Evolutionary conservation across 2,888 invertebrate genomes (phyloP).

Genomic region (Rhogogaster chlorosoma): DNA sequence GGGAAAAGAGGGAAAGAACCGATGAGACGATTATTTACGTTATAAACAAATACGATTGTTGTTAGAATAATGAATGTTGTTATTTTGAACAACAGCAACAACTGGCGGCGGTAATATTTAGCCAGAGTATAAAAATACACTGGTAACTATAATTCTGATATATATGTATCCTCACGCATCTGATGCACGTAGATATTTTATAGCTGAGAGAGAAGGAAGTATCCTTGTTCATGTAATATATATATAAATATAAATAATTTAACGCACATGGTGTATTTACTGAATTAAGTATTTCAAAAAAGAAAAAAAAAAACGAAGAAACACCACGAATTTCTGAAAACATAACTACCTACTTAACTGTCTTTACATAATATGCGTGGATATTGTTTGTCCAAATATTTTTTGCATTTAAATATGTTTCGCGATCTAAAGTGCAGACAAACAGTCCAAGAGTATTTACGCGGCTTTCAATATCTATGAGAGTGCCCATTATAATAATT

Average conservation of each 20-base stretch:
- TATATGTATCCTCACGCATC: background rate
- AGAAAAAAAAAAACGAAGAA: too few species aligned
- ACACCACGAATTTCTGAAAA: too few species aligned
- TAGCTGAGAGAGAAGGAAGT: too few species aligned
- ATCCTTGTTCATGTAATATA: too few species aligned
- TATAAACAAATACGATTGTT: background rate
- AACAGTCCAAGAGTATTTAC: background rate
- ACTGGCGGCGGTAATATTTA: background rate
- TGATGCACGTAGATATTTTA: too few species aligned
- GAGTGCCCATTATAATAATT: too few species aligned
- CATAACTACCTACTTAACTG: too few species aligned
- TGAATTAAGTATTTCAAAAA: too few species aligned
- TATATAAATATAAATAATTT: too few species aligned
- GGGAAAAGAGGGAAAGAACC: too few species aligned
- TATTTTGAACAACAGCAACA: background rate
- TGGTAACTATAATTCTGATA: background rate
- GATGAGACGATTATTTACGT: background rate
- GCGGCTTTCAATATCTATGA: background rate
- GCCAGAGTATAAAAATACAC: background rate
- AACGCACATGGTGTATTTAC: background rate
- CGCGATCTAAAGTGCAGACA: background rate
- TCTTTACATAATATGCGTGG: background rate
- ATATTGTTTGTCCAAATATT: background rate
- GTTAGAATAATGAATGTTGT: background rate
- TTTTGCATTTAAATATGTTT: background rate